Conservation (phyloP, 2,113 vertebrate genomes). For the Romanogobio albipinnatus region DNA sequence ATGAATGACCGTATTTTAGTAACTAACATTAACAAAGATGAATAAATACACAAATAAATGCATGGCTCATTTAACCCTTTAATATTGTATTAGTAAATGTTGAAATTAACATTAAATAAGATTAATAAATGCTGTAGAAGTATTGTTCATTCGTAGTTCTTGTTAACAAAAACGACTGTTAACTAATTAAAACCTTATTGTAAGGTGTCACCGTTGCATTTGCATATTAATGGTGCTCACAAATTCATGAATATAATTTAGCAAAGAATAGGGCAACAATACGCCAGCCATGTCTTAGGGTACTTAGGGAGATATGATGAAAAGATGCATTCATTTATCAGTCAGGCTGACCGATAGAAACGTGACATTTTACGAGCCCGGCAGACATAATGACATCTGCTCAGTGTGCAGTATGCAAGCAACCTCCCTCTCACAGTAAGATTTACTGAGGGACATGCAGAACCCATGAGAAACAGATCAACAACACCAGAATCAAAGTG, state of each 20-base stretch:
- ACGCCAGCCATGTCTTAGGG: background rate
- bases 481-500: constrained; percentile 22
- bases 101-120: too few species aligned
- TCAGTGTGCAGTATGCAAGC: background rate
- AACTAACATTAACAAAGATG: too few species aligned
- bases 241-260: background rate
- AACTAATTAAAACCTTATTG: too few species aligned
- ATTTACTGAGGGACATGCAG: constrained; percentile 18
- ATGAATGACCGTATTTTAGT: too few species aligned
- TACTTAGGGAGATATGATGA: background rate
- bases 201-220: background rate
- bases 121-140: too few species aligned
- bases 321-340: background rate
- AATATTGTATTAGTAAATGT: too few species aligned
- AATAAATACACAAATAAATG: too few species aligned
- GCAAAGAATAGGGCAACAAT: constrained; percentile 10
- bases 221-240: background rate
- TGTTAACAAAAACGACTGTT: too few species aligned
- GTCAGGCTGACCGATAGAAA: background rate
- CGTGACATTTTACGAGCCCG: background rate
- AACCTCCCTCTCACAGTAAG: background rate
- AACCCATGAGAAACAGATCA: constrained; percentile 24
- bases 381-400: constrained; percentile 8
- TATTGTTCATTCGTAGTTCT: too few species aligned
- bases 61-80: too few species aligned